A percentile compares a stretch with the other conserved stretches of the same genome.
Evolutionary conservation across 2,797 vertebrate genomes (phyloP).

Genomic region (Triplophysa bombifrons): DNA sequence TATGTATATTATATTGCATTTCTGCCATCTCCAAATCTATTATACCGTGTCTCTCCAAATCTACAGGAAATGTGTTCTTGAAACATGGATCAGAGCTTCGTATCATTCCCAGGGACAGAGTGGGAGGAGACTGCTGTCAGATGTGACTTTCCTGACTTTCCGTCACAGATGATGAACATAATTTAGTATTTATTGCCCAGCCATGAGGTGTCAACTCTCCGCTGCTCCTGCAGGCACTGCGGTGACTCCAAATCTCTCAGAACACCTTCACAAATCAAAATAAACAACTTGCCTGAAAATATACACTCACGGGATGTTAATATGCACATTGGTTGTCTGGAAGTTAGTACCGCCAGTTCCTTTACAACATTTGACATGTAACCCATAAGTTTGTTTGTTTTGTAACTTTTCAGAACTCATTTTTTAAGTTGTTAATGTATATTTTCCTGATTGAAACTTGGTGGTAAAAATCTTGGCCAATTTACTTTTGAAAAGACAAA

Average conservation of each 20-base stretch:
- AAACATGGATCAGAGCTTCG: constrained; percentile 97
- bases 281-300: background rate
- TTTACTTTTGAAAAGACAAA: background rate
- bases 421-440: background rate
- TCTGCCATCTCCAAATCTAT: too few species aligned
- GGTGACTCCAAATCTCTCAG: constrained; percentile 39
- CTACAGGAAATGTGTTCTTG: constrained; percentile 93
- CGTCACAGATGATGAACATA: constrained; percentile 39
- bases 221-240: constrained; percentile 31
- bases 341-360: background rate
- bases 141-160: constrained; percentile 35
- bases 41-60: background rate
- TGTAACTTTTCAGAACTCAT: constrained; percentile 4
- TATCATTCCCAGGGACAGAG: constrained; percentile 96
- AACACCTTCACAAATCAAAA: constrained; percentile 7
- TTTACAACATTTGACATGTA: background rate
- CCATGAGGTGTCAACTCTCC: constrained; percentile 31
- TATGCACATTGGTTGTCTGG: background rate
- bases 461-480: background rate
- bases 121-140: constrained; percentile 77
- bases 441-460: background rate
- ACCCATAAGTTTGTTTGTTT: background rate
- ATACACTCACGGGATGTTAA: background rate
- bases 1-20: too few species aligned
- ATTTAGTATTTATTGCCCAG: constrained; percentile 69